Evolutionary conservation across 2,888 invertebrate species (phyloP), one percentile per base, ranked within the genome.

Genomic region (Oscheius myriophilus): DNA sequence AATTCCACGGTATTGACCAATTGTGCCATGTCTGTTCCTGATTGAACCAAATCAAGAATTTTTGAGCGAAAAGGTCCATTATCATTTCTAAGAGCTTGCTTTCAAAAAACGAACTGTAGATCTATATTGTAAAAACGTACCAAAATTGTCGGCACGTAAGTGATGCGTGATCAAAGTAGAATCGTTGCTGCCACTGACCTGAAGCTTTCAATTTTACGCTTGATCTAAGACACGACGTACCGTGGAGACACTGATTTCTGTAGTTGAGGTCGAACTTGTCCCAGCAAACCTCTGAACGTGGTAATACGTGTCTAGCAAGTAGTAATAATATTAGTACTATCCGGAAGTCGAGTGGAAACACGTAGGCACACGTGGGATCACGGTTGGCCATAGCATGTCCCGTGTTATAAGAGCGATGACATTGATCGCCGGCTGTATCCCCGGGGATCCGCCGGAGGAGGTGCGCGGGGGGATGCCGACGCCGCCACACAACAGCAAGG

Each of bases 161-260:
- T 12, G 81, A 80, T 21, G 78, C 81, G 57, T 80, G 81, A 55
- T 86, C 86, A 65, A 86, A 86, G 59, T 83, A 86, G 70, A 74
- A 85, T 16, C 84, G 73, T 70, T 85, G 83, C 61, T 81, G 73
- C 85, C 85, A 85, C 46, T 79, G 77, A 4, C 85, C 85, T 85
- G 64, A 23, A 74, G 64, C n/a, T n/a, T n/a, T n/a, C 21, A 49
- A 11, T 11, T 3, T 49, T 3, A 3, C 11, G 49, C 21, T 18
- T 49, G 2, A 6, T 49, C 21, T 4, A 49, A 49, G 49, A 6
- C 3, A 49, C 49, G 26, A 67, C 81, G 66, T 23, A 85, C 85
- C 85, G 63, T 74, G 73, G 71, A 74, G 58, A 62, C 85, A 85
- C 67, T 83, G 84, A 71, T 83, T 83, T 63, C 78, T 69, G 65